Conservation (phyloP, 2,113 vertebrate species). For the Halichoerus grypus region DNA sequence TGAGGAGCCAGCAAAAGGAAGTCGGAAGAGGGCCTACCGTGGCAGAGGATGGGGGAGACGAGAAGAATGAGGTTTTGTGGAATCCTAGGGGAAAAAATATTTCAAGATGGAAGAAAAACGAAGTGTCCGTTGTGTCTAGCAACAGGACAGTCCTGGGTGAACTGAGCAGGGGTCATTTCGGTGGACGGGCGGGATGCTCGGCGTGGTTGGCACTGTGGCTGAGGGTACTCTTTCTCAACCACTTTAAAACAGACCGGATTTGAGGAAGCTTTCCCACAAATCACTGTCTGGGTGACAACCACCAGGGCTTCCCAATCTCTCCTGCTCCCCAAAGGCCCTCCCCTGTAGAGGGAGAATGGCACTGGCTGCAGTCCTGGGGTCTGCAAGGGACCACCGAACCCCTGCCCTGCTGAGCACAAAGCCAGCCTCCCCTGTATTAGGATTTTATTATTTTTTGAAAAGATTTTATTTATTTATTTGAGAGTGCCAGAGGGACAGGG, state of each 20-base stretch:
- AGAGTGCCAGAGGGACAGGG: background rate
- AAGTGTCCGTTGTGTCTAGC: background rate
- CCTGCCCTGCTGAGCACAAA: fast-evolving
- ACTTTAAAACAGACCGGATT: background rate
- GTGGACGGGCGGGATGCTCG: background rate
- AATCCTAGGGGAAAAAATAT: background rate
- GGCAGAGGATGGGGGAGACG: background rate
- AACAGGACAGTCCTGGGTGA: background rate
- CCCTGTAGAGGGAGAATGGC: fast-evolving
- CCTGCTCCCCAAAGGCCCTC: background rate
- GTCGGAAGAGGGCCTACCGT: background rate
- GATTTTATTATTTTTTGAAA: background rate
- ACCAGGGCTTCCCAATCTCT: background rate
- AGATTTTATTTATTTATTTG: background rate
- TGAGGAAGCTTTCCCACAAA: background rate
- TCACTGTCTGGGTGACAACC: background rate
- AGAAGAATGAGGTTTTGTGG: background rate
- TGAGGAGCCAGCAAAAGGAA: background rate
- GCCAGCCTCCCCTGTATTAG: background rate
- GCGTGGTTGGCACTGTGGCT: background rate
- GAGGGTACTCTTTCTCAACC: background rate
- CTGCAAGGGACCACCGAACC: background rate
- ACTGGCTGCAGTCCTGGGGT: background rate
- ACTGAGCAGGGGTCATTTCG: background rate
- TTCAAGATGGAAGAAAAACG: background rate